Conservation (phyloP, 2,888 invertebrate species). For the Coecobrya sp. region DNA sequence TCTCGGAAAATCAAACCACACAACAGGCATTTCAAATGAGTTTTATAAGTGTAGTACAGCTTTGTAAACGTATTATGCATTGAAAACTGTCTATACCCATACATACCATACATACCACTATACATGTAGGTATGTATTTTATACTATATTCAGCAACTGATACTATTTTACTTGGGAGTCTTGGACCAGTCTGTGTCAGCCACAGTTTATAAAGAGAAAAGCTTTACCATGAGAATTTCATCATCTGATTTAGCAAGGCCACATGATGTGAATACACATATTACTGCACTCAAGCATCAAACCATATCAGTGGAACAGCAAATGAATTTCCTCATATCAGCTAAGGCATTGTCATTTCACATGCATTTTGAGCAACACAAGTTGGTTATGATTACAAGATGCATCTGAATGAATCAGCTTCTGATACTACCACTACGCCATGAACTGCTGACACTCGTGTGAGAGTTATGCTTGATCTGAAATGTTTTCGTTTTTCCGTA, state of each 20-base stretch:
- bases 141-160: too few relatives aligned
- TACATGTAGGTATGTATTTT: slow-evolving; percentile 6
- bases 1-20: slow-evolving; percentile 67
- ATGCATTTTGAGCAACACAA: background rate
- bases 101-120: background rate
- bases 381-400: slow-evolving; percentile 13
- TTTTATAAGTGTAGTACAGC: slow-evolving; percentile 51
- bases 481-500: background rate
- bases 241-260: slow-evolving; percentile 65
- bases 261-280: slow-evolving; percentile 59
- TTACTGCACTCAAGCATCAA: background rate
- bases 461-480: background rate
- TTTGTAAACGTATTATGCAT: slow-evolving; percentile 19
- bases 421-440: background rate
- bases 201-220: slow-evolving; percentile 5
- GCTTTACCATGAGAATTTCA: slow-evolving; percentile 37
- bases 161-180: too few relatives aligned
- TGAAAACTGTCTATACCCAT: slow-evolving; percentile 1
- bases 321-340: background rate
- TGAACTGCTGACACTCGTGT: background rate
- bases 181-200: too few relatives aligned
- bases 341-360: slow-evolving; percentile 11
- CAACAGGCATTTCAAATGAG: slow-evolving; percentile 69
- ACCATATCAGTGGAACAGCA: background rate
- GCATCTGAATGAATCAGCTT: background rate